Conservation (phyloP, 2,888 invertebrate species). For the Tryphoninae sp. region DNA sequence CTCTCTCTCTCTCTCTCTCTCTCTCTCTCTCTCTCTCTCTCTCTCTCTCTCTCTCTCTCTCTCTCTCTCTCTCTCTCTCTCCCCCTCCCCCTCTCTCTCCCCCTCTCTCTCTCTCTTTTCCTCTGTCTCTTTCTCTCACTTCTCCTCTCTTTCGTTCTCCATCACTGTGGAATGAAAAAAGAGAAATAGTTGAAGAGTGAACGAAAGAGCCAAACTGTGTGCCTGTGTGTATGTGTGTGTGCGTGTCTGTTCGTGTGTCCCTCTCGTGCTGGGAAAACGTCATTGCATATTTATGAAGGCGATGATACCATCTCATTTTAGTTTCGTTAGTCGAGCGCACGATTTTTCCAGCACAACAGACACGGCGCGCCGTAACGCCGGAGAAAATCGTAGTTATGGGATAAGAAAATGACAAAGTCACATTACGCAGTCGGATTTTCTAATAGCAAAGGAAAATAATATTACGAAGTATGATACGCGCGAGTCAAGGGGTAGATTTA, state of each 20-base stretch:
- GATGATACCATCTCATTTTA: constrained; percentile 58
- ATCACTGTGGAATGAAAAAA: constrained; percentile 39
- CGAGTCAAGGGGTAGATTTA: background rate
- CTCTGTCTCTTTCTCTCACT: background rate
- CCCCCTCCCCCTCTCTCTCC: background rate
- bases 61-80: too few species aligned
- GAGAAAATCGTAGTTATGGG: constrained; percentile 24
- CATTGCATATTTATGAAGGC: constrained; percentile 62
- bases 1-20: constrained; percentile 2
- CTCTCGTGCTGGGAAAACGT: constrained; percentile 2
- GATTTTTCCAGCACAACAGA: constrained; percentile 13
- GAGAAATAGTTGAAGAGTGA: constrained; percentile 45
- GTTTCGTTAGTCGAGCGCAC: constrained; percentile 52
- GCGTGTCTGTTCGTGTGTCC: background rate
- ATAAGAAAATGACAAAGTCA: constrained; percentile 10
- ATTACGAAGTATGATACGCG: background rate
- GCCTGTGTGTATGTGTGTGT: background rate
- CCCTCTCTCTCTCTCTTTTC: too few species aligned
- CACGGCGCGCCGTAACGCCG: constrained; percentile 1
- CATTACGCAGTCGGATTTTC: background rate
- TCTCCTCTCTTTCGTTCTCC: background rate
- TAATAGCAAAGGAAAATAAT: background rate
- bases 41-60: too few species aligned
- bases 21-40: too few species aligned
- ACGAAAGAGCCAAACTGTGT: background rate